phyloP scores from a whole-genome alignment of 92 coral and sea anemone species.

The Heliopora coerulea region DNA sequence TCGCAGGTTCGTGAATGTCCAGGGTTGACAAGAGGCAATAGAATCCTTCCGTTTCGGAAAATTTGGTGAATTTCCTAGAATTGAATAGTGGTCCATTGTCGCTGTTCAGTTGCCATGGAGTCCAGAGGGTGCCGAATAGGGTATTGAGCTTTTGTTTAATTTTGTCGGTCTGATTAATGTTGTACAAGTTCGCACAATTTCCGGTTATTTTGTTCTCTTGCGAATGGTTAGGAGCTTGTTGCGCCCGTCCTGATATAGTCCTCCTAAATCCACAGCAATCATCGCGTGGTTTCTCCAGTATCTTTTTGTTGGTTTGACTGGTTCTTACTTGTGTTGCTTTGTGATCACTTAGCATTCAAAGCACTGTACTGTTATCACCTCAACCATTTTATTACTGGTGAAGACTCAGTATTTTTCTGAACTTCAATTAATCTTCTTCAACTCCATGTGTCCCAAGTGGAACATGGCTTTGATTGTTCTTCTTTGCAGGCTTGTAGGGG shows the following conservation, averaged over 20 bases:
- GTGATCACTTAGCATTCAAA: constrained; percentile 50
- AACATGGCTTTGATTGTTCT: constrained; percentile 41
- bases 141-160: no score
- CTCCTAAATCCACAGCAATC: constrained; percentile 50
- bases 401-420: constrained; percentile 49
- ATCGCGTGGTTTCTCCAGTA: constrained; percentile 53
- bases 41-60: constrained; percentile 1
- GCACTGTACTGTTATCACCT: constrained; percentile 43
- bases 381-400: constrained; percentile 36
- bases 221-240: constrained; percentile 42
- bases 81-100: constrained; percentile 9
- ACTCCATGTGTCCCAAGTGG: constrained; percentile 41
- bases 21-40: constrained; percentile 8
- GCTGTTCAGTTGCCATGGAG: no score
- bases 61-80: background rate
- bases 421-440: constrained; percentile 43
- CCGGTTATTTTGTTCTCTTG: no score
- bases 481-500: constrained; percentile 46
- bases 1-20: background rate
- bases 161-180: no score
- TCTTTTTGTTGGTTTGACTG: constrained; percentile 34
- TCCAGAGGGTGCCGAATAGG: no score
- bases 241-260: constrained; percentile 52
- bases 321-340: no score
- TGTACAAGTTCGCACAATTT: no score